A percentile compares a stretch with the other conserved stretches of the same genome.
Evolutionary conservation across 2,888 invertebrate genomes (phyloP).

Genomic region (Oegoconia quadripuncta): DNA sequence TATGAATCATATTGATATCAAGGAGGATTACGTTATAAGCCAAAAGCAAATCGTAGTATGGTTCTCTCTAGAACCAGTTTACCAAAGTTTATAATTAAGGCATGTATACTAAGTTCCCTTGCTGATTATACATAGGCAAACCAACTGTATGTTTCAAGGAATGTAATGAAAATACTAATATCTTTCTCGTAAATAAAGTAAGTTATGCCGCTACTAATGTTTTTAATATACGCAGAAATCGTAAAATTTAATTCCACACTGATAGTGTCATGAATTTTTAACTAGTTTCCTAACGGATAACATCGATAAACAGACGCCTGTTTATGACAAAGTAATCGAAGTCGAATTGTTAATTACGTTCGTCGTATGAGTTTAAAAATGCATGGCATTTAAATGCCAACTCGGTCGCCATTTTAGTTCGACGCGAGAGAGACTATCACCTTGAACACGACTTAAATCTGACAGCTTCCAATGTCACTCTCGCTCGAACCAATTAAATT

Average conservation of each 20-base stretch:
- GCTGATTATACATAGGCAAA: background rate
- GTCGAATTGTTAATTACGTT: constrained; percentile 71
- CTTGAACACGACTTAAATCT: constrained; percentile 77
- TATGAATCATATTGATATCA: too few relatives aligned
- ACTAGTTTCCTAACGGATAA: constrained; percentile 56
- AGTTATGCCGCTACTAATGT: constrained; percentile 42
- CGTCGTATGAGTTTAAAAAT: constrained; percentile 74
- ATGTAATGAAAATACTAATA: constrained; percentile 31
- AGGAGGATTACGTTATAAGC: too few relatives aligned
- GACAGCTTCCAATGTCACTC: constrained; percentile 76
- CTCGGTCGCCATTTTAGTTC: constrained; percentile 70
- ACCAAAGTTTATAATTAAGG: background rate
- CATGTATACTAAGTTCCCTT: background rate
- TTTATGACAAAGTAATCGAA: constrained; percentile 74
- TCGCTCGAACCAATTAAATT: constrained; percentile 64
- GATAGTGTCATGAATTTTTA: constrained; percentile 50
- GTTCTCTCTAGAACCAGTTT: background rate
- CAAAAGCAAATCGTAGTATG: background rate
- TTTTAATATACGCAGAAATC: constrained; percentile 51
- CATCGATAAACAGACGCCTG: constrained; percentile 44
- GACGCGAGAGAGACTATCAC: constrained; percentile 72
- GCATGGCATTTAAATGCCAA: constrained; percentile 79
- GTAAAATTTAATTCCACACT: constrained; percentile 50
- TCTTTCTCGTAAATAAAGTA: constrained; percentile 45
- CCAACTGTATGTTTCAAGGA: constrained; percentile 9